Base-by-base conservation (phyloP, 2,797 vertebrate genomes). In the Triplophysa bombifrons region DNA sequence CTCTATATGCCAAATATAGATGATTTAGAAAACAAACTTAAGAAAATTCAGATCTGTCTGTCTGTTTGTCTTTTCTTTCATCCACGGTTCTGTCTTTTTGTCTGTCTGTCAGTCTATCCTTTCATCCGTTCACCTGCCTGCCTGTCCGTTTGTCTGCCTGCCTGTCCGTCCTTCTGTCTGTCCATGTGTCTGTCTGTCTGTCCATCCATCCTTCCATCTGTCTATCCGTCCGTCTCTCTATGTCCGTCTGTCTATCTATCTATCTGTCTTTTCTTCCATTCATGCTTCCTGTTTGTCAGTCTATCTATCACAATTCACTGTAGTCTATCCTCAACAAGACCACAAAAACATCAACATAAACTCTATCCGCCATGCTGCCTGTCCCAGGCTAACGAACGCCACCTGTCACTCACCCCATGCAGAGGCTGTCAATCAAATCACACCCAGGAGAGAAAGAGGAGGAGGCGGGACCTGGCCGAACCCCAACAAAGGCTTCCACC, bases 361-460 rank as follows among this genome's bases (percentile, higher is more conserved):
- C 83, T 77, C 82, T 78, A 82, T 70, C 76, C 75, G 61, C 91
- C 90, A 87, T 90, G 60, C 85, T 78, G 80, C 82, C 88, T 89
- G 77, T 89, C 89, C 70, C 74, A 51, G 85, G 83, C 88, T 65
- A 80, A 89, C 88, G 88, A 88, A 91, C 88, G 89, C 87, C 72
- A 89, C 90, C 92, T 93, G 93, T 93, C 93, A 94, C 85, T 93
- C 93, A 93, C 91, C 87, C 93, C 91, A 92, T 82, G 50, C 88
- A 88, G 91, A 88, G 89, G 89, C 90, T 91, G 90, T 93, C 93
- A 93, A 93, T 94, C 93, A 94, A 82, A 67, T 84, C 48, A 76
- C 86, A 88, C 90, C 90, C 91, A 81, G 88, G 90, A 88, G 90
- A 91, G 90, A 88, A 86, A 50, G 80, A 82, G 51, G 83, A 80